A percentile compares a stretch with the other conserved stretches of the same genome.
Evolutionary conservation across 2,797 vertebrate species (phyloP).

Genomic region (Chrysocyon brachyurus): DNA sequence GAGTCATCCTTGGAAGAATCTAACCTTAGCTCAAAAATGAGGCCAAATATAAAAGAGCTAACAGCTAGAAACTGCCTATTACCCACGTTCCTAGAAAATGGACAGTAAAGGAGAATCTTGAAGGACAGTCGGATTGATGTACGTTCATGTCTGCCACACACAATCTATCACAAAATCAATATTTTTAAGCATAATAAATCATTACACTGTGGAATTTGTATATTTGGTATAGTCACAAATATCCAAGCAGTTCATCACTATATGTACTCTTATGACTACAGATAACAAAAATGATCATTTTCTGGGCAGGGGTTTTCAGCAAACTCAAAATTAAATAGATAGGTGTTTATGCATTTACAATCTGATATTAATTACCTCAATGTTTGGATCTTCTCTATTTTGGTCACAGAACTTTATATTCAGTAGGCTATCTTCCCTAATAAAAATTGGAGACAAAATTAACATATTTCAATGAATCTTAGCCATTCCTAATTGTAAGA

Average conservation of each 20-base stretch:
- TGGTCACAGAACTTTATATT: not conserved
- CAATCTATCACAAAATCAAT: not conserved
- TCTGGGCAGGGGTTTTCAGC: not conserved
- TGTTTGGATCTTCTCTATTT: not conserved
- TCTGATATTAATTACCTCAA: not conserved
- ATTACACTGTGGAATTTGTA: not conserved
- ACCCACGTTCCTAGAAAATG: not conserved
- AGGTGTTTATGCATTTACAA: not conserved
- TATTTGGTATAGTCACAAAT: not conserved
- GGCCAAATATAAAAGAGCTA: not conserved
- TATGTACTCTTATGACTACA: not conserved
- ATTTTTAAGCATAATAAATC: not conserved
- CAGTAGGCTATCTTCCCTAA: not conserved
- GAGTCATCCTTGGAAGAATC: not conserved
- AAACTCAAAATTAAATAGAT: slow-evolving; percentile 3
- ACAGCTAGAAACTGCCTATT: not conserved
- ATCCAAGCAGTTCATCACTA: not conserved
- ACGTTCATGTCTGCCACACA: not conserved
- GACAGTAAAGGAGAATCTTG: not conserved
- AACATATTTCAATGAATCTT: not conserved
- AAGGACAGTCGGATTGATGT: not conserved
- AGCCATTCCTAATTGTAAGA: not conserved
- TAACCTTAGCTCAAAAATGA: not conserved
- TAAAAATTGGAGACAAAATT: not conserved
- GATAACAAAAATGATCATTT: not conserved